Conservation (phyloP, 2,113 vertebrate species). For the Centropus unirufus region DNA sequence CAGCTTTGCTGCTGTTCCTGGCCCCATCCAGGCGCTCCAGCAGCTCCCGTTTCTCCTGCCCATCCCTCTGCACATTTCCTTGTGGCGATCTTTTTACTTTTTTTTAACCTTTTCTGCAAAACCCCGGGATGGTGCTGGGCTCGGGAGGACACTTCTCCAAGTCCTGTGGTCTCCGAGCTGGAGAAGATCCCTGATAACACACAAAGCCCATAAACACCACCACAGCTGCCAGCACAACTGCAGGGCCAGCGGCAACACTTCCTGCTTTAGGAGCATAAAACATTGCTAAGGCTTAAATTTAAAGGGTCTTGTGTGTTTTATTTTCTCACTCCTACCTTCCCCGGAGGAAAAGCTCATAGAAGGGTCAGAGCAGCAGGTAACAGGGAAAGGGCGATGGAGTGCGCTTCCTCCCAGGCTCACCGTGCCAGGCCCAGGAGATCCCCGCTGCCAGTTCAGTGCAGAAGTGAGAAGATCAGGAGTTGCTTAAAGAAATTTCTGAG, state of each 20-base stretch:
- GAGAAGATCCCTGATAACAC: neutral
- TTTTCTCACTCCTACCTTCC: neutral
- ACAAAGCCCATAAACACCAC: accelerated
- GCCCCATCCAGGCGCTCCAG: no score
- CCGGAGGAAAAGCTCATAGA: neutral
- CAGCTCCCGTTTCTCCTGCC: neutral
- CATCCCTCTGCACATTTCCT: neutral
- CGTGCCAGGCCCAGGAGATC: neutral
- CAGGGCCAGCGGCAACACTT: neutral
- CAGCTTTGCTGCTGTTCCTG: accelerated
- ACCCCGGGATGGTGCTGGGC: no score
- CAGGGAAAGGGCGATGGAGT: neutral
- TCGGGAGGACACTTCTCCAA: neutral
- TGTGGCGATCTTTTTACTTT: neutral
- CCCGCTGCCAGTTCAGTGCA: no score
- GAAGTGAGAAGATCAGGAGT: neutral
- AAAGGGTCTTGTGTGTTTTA: neutral
- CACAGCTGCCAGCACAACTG: neutral
- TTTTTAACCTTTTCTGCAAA: neutral
- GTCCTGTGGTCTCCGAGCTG: neutral
- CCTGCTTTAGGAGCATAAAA: neutral
- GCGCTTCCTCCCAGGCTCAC: neutral
- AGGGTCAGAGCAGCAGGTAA: accelerated
- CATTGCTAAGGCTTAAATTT: neutral
- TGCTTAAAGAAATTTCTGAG: neutral